Evolutionary conservation across 1,140 invertebrate species (phyloP), one percentile per base, ranked within the genome.

Genomic region (Vollenhovia emeryi): DNA sequence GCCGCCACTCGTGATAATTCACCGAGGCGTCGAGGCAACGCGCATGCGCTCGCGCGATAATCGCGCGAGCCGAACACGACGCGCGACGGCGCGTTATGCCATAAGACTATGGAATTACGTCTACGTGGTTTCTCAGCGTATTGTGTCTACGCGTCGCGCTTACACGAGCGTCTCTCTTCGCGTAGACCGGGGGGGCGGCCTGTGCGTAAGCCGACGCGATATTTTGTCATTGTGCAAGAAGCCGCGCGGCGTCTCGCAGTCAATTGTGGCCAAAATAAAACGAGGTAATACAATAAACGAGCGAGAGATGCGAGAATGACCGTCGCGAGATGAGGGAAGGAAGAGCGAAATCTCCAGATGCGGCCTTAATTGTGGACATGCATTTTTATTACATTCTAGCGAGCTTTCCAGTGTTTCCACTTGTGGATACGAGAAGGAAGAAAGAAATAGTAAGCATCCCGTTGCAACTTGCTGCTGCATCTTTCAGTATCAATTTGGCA

Each of bases 41-140:
- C 18, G 50, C 50, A 8, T 40, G 8, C 18, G n/a, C 24, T 43
- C 55, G 52, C 36, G 30, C 69, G 69, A 55, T 33, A 55, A 36
- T 55, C 30, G 1, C n/a, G 24, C 21, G 15, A 78, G 30, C n/a
- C 27, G 8, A 36, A 45, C 40, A 62, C 18, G 21, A 21, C 30
- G 48, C 40, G 48, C 18, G 21, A 21, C 30, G 48, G 24, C 36
- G n/a, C 75, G 21, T 68, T 79, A 68, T 66, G 45, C 15, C 60
- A 6, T 60, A 78, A 75, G 60, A 66, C 62, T 68, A 68, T 79
- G 50, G 68, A 79, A 79, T 52, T 40, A 79, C 33, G 62, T 68
- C 60, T 50, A 68, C 62, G 62, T 79, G 30, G 33, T 68, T 68
- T 50, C 36, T 52, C 21, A 36, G 13, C 45, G 5, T 52, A 52